A percentile compares a stretch with the other conserved stretches of the same genome.
These are phyloP conservation scores for Sturnira hondurensis DNA, from an alignment of 2,113 vertebrate species.

Conservation along the genomic window DNA sequence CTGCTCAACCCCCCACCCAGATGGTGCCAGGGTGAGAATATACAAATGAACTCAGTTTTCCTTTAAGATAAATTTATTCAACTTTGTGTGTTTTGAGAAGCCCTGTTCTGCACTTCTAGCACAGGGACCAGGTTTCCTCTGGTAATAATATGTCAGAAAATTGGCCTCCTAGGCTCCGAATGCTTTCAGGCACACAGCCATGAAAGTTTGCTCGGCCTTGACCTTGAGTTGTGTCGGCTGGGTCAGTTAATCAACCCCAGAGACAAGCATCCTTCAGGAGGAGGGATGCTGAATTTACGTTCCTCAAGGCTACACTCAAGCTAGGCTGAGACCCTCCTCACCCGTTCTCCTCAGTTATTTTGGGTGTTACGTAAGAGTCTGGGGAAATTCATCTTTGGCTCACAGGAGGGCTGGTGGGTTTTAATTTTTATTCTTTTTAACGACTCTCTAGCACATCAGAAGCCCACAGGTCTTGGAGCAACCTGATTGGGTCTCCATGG, in stretches of 20 bases:
- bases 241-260: neutral
- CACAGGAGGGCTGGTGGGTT: neutral
- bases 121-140: neutral
- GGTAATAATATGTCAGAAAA: neutral
- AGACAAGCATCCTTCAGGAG: neutral
- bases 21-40: neutral
- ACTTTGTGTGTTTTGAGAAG: neutral
- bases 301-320: neutral
- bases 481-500: constrained; percentile 9
- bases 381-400: neutral
- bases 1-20: neutral
- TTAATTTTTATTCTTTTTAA: neutral
- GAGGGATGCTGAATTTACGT: neutral
- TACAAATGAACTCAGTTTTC: neutral
- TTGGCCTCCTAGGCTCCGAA: neutral
- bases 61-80: neutral
- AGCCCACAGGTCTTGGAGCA: neutral
- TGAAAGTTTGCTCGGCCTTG: neutral
- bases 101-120: too few species aligned
- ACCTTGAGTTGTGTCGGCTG: neutral
- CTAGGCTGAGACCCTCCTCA: neutral
- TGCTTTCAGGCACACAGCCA: neutral
- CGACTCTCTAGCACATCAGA: neutral
- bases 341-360: neutral
- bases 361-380: neutral